Evolutionary conservation across 2,888 invertebrate species (phyloP), one percentile per base, ranked within the genome.

Genomic region (Tetragonisca angustula): DNA sequence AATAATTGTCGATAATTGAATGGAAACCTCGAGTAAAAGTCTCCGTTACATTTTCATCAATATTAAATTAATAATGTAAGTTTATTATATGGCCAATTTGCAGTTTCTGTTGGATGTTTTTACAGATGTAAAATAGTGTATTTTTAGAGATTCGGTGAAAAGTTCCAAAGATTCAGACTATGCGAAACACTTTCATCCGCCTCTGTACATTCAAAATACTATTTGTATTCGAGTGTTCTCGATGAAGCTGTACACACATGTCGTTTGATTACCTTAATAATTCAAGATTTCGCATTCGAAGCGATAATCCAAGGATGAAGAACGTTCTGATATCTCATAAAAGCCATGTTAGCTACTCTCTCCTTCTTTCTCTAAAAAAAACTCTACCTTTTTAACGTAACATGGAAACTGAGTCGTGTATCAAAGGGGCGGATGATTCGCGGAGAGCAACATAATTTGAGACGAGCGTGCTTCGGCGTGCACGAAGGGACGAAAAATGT

Each of bases 391-490:
- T 68, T 32, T 54, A 61, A 32, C 32, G 24, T 50, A 76, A 71
- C 64, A 43, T 56, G 36, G 56, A 70, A 76, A 70, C 19, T 70
- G 64, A 75, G 64, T 70, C 70, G 69, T 50, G 75, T 75, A 79
- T 76, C 81, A 78, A 81, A 78, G 73, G 64, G 69, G 52, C n/a
- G 52, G 17, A 27, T 64, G 24, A 70, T 75, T 36, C 64, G 56
- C 49, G 64, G 43, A 69, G 50, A 56, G 75, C 67, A 50, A 79
- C 69, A 64, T 65, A 79, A 81, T 79, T 79, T 50, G 73, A 69
- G 72, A 70, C 69, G 56, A 62, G n/a, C 56, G 65, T 64, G 24
- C 69, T 64, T 32, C 32, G 4, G 32, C 32, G 32, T 27, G 27
- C 36, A 24, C 69, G 76, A 49, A 74, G 54, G 19, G 65, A 32